A percentile compares a stretch with the other conserved stretches of the same genome.
Conservation (phyloP, 2,888 invertebrate genomes). For the Andricus quercusramuli region DNA sequence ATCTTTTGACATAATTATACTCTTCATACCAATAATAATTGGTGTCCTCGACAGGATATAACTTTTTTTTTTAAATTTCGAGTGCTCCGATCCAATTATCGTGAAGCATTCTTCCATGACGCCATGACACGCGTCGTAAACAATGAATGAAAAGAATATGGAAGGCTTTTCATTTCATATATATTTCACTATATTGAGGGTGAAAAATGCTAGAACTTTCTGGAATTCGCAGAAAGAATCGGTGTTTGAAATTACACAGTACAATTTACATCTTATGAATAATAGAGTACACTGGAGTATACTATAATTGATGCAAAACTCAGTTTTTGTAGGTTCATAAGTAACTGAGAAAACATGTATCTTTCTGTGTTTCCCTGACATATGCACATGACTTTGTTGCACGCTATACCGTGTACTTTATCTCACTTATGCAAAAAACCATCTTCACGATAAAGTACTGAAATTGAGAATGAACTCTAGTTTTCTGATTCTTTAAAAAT, state of each 20-base stretch:
- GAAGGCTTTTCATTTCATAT: slow-evolving; percentile 12
- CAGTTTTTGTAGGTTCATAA: not conserved
- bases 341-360: slow-evolving; percentile 9
- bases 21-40: slow-evolving; percentile 14
- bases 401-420: slow-evolving; percentile 8
- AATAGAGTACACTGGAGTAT: not conserved
- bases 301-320: slow-evolving; percentile 14
- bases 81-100: slow-evolving; percentile 13
- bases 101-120: slow-evolving; percentile 28
- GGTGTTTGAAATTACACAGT: not conserved
- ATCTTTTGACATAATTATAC: slow-evolving; percentile 19
- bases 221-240: not conserved
- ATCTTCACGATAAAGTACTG: not conserved
- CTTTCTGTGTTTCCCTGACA: not conserved
- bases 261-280: slow-evolving; percentile 19
- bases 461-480: not conserved
- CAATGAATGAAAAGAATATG: slow-evolving; percentile 10
- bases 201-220: not conserved
- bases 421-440: not conserved
- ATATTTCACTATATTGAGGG: not conserved
- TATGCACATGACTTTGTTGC: slow-evolving; percentile 26
- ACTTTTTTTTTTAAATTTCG: slow-evolving; percentile 16
- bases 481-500: no score
- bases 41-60: slow-evolving; percentile 12
- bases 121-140: slow-evolving; percentile 4